Conservation (phyloP, 2,888 invertebrate genomes). For the Aradus depressus region DNA sequence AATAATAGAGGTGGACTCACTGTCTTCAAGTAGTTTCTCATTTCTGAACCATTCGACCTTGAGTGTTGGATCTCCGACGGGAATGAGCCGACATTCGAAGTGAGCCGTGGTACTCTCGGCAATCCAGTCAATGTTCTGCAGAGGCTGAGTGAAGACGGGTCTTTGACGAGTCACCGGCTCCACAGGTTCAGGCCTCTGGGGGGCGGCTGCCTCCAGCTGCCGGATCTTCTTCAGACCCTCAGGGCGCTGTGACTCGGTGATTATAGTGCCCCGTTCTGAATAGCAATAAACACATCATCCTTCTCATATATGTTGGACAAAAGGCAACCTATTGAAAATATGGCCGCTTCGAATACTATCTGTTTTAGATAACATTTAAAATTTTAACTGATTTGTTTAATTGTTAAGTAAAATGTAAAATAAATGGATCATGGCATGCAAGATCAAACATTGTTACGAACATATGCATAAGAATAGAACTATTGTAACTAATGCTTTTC, state of each 20-base stretch:
- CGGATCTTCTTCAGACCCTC: conserved; percentile 87
- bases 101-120: conserved; percentile 85
- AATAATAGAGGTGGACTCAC: conserved; percentile 36
- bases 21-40: conserved; percentile 80
- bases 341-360: too few species aligned
- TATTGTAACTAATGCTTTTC: too few species aligned
- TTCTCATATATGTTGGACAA: too few species aligned
- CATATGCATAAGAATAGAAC: too few species aligned
- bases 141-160: conserved; percentile 87
- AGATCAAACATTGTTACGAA: too few species aligned
- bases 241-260: conserved; percentile 84
- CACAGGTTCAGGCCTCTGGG: conserved; percentile 65
- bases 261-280: conserved; percentile 64
- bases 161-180: conserved; percentile 78
- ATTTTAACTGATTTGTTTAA: too few species aligned
- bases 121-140: conserved; percentile 80
- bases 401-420: too few species aligned
- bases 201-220: conserved; percentile 71
- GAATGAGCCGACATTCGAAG: conserved; percentile 88
- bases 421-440: too few species aligned
- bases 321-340: too few species aligned
- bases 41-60: conserved; percentile 93
- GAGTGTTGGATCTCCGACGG: conserved; percentile 86
- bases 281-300: conserved; percentile 1
- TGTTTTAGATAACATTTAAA: too few species aligned